Evolutionary conservation across 2,113 vertebrate genomes (phyloP).

Genomic region (Spermophilus dauricus): DNA sequence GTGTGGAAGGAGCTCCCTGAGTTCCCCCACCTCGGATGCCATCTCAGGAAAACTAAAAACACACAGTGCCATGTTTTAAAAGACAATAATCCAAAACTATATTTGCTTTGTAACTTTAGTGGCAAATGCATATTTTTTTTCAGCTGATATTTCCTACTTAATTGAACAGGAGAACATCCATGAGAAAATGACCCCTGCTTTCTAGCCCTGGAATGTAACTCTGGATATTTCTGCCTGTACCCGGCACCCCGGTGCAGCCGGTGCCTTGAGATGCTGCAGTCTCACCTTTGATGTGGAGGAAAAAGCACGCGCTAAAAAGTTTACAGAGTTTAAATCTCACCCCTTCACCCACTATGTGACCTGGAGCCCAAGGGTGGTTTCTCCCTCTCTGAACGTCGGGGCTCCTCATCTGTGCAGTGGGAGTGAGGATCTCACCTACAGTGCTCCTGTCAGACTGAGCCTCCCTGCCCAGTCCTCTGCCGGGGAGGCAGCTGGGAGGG

Average conservation of each 20-base stretch:
- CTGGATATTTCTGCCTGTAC: not conserved
- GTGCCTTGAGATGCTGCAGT: not conserved
- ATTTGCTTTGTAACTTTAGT: constrained; percentile 6
- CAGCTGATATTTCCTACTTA: not conserved
- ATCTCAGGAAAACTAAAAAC: not conserved
- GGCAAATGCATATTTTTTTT: not conserved
- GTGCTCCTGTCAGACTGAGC: not conserved
- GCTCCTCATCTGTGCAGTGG: not conserved
- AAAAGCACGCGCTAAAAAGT: not conserved
- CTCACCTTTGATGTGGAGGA: not conserved
- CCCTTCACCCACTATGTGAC: not conserved
- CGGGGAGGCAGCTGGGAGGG: not conserved
- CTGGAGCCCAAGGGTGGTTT: not conserved
- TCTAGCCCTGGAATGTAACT: not conserved
- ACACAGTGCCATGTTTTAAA: not conserved
- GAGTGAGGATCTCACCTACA: not conserved
- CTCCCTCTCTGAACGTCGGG: not conserved
- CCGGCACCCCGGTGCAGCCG: not conserved
- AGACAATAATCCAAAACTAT: not conserved
- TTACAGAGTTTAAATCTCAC: not conserved
- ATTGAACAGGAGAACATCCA: not conserved
- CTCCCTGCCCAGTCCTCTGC: not conserved
- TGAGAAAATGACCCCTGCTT: not conserved
- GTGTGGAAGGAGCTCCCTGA: accelerated
- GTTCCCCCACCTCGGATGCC: not conserved